Evolutionary conservation across 2,797 vertebrate genomes (phyloP).

Genomic region (Galagoides demidoff): DNA sequence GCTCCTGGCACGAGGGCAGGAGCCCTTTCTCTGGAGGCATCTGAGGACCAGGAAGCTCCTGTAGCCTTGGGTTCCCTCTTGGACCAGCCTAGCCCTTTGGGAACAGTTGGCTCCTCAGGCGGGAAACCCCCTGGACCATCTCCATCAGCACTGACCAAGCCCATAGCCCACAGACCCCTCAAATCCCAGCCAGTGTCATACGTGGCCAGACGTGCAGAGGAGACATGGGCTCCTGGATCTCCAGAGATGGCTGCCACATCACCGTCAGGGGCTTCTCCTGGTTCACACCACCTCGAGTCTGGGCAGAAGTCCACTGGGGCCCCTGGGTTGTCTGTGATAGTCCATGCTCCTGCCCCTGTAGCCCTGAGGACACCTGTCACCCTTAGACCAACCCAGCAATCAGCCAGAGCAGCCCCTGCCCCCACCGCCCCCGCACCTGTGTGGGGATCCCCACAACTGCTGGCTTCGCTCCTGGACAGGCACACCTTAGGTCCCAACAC

Average conservation of each 20-base stretch:
- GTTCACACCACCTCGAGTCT: background rate
- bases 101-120: background rate
- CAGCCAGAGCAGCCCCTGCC: background rate
- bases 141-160: background rate
- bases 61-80: too few relatives aligned
- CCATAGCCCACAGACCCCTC: background rate
- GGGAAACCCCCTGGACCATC: background rate
- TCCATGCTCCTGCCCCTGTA: background rate
- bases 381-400: background rate
- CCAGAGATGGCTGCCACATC: background rate
- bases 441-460: background rate
- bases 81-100: background rate
- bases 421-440: background rate
- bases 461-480: background rate
- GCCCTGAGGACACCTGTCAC: background rate
- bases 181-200: background rate
- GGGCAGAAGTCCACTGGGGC: background rate
- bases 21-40: background rate
- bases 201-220: background rate
- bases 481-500: background rate
- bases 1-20: background rate
- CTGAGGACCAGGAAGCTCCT: background rate
- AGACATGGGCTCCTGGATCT: background rate
- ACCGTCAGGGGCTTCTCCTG: background rate
- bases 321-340: background rate